phyloP scores from a whole-genome alignment of 2,888 invertebrate species.

The Ceramica pisi region DNA sequence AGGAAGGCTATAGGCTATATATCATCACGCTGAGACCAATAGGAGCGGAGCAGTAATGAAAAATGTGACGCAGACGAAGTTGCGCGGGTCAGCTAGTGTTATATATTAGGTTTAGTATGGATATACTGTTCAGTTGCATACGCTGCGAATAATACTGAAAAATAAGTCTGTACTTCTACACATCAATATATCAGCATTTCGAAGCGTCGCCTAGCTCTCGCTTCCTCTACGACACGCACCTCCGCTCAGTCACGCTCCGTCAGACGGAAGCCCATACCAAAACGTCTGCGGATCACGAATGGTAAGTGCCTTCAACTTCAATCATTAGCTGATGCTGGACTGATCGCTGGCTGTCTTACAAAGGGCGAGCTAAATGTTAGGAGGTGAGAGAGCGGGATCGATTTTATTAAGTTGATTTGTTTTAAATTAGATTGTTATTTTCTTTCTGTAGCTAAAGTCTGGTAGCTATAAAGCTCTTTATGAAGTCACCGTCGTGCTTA shows the following conservation, averaged over 20 bases:
- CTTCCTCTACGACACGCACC: slow-evolving; percentile 30
- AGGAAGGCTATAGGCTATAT: too few relatives aligned
- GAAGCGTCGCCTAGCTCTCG: slow-evolving; percentile 6
- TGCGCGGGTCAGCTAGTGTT: too few relatives aligned
- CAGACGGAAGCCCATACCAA: slow-evolving; percentile 75
- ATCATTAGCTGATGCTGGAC: slow-evolving; percentile 67
- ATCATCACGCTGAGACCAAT: too few relatives aligned
- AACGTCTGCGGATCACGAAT: slow-evolving; percentile 66
- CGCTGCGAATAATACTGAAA: too few relatives aligned
- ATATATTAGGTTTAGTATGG: too few relatives aligned
- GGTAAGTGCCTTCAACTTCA: slow-evolving; percentile 83
- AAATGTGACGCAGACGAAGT: too few relatives aligned
- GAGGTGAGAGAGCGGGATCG: not conserved
- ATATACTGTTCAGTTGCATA: too few relatives aligned
- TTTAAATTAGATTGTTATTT: too few relatives aligned
- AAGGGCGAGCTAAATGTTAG: not conserved
- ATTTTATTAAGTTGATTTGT: not conserved
- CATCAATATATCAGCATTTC: not conserved
- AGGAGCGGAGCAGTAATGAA: too few relatives aligned
- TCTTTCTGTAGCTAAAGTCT: too few relatives aligned
- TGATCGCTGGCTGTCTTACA: not conserved
- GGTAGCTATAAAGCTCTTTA: too few relatives aligned
- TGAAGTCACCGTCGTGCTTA: too few relatives aligned
- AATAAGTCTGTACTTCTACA: not conserved
- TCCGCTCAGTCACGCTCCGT: slow-evolving; percentile 71